A percentile compares a stretch with the other conserved stretches of the same genome.
phyloP scores from a whole-genome alignment of 2,888 invertebrate genomes.

The Zonitis immaculata region DNA sequence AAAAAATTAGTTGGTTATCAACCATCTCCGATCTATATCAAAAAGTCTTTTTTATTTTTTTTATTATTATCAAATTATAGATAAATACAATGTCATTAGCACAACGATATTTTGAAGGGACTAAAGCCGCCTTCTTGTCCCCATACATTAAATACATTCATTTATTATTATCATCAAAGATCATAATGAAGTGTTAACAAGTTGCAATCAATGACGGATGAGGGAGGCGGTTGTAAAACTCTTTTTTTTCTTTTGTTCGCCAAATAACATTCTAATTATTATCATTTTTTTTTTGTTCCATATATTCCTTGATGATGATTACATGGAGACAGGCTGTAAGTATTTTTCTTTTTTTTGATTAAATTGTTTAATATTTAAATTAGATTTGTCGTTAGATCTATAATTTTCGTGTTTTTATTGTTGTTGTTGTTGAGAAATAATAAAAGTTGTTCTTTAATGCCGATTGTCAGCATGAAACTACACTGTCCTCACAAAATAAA shows the following conservation, averaged over 20 bases:
- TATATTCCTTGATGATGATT: neutral
- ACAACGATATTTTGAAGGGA: neutral
- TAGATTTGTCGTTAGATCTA: neutral
- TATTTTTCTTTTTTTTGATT: slow-evolving; percentile 7
- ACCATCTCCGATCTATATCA: slow-evolving; percentile 19
- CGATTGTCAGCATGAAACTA: slow-evolving; percentile 27
- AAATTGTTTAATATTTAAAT: slow-evolving; percentile 1
- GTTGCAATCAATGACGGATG: neutral
- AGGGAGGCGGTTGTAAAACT: too few species aligned
- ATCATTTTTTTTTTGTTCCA: neutral
- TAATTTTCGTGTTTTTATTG: neutral
- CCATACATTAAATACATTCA: neutral
- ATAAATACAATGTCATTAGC: slow-evolving; percentile 1
- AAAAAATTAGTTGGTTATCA: slow-evolving; percentile 29
- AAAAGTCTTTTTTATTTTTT: neutral
- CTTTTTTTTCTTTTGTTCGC: too few species aligned
- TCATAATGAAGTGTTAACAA: neutral
- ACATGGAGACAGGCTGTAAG: slow-evolving; percentile 13
- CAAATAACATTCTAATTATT: neutral
- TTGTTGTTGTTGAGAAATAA: slow-evolving; percentile 1
- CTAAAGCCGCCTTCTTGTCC: neutral
- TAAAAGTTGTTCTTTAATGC: slow-evolving; percentile 24
- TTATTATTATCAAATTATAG: neutral
- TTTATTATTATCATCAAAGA: neutral
- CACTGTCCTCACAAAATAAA: slow-evolving; percentile 24